These are phyloP conservation scores for Panthera uncia DNA, from an alignment of 2,113 vertebrate species.

Conservation along the genomic window DNA sequence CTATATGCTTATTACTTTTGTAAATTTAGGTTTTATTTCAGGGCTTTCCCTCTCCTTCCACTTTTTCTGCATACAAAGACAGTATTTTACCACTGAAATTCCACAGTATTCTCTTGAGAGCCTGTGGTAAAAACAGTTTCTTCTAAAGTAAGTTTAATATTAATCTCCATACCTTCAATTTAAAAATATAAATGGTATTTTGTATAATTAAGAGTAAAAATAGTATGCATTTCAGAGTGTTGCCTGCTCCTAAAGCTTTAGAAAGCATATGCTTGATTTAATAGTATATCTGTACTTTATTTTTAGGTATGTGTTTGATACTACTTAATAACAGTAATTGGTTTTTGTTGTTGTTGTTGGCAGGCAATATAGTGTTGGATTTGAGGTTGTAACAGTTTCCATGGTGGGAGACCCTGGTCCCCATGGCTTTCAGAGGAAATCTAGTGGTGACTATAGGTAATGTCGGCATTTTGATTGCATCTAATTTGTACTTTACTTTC, in stretches of 20 bases:
- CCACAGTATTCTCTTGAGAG: not conserved
- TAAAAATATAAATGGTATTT: not conserved
- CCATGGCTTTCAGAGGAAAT: conserved; percentile 90
- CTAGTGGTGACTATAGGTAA: conserved; percentile 98
- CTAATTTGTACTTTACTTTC: not conserved
- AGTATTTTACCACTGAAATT: not conserved
- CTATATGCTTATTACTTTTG: not conserved
- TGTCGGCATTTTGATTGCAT: not conserved
- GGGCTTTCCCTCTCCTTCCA: not conserved
- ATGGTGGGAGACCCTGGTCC: conserved; percentile 88
- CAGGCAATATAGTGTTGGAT: conserved; percentile 96
- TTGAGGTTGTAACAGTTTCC: conserved; percentile 93
- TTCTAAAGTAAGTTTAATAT: conserved; percentile 8
- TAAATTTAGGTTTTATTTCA: conserved; percentile 35
- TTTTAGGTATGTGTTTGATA: not conserved
- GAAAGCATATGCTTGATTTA: not conserved
- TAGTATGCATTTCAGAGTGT: not conserved
- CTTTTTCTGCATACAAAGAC: not conserved
- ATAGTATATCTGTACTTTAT: not conserved
- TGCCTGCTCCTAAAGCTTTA: not conserved
- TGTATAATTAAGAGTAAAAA: not conserved
- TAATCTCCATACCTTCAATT: not conserved
- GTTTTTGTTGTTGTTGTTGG: conserved; percentile 1
- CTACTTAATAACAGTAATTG: not conserved
- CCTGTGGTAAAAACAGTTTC: not conserved